A percentile compares a stretch with the other conserved stretches of the same genome.
These are phyloP conservation scores for Pseudomyrmex gracilis DNA, from an alignment of 1,140 invertebrate species.

Conservation along the genomic window DNA sequence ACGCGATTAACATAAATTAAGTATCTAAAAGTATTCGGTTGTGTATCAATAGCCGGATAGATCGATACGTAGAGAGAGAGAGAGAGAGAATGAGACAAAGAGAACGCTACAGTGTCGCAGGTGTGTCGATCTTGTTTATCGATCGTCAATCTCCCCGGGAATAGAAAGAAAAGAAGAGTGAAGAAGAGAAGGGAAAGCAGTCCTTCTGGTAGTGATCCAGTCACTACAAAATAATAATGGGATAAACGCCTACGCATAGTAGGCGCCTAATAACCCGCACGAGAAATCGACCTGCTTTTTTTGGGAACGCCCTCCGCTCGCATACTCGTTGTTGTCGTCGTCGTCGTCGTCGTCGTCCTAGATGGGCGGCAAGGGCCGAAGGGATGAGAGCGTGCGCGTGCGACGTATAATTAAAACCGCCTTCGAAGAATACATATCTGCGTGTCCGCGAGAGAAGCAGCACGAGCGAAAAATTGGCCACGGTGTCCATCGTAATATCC, in stretches of 20 bases:
- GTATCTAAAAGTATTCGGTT: neutral
- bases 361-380: slow-evolving; percentile 24
- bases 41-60: too few relatives aligned
- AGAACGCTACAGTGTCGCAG: neutral
- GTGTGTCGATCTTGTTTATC: slow-evolving; percentile 63
- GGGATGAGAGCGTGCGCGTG: slow-evolving; percentile 35
- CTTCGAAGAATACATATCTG: slow-evolving; percentile 60
- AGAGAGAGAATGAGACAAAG: too few relatives aligned
- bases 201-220: neutral
- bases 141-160: slow-evolving; percentile 44
- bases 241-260: slow-evolving; percentile 57
- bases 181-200: slow-evolving; percentile 3
- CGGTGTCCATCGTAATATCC: slow-evolving; percentile 34
- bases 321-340: slow-evolving; percentile 16
- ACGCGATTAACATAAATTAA: slow-evolving; percentile 47
- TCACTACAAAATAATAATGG: slow-evolving; percentile 70
- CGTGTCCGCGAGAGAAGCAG: slow-evolving; percentile 1
- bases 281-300: slow-evolving; percentile 50
- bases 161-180: neutral
- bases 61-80: neutral
- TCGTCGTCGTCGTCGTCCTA: slow-evolving; percentile 14
- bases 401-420: slow-evolving; percentile 74
- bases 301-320: slow-evolving; percentile 57
- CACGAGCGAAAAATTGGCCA: slow-evolving; percentile 54
- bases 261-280: slow-evolving; percentile 58